Conservation (phyloP, 2,797 vertebrate genomes). For the Chrysocyon brachyurus region DNA sequence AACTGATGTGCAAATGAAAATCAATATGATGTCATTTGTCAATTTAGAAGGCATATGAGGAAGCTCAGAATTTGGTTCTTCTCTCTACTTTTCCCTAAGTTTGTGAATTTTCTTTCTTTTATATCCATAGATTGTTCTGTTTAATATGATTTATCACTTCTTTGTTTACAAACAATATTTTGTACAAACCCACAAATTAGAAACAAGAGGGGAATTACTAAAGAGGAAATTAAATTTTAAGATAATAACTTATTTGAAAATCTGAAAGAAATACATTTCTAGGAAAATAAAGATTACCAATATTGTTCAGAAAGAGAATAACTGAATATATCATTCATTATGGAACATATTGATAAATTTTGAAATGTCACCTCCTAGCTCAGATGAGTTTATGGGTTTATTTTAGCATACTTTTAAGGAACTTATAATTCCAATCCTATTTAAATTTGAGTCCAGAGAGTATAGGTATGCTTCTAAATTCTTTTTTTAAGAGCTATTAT, state of each 20-base stretch:
- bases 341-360: neutral
- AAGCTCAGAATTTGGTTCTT: neutral
- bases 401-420: neutral
- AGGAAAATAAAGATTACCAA: neutral
- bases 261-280: neutral
- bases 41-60: neutral
- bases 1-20: neutral
- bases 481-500: neutral
- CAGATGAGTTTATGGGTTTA: neutral
- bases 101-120: neutral
- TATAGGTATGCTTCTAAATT: neutral
- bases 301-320: conserved; percentile 34
- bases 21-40: neutral
- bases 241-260: neutral
- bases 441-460: conserved; percentile 24
- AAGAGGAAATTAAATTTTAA: conserved; percentile 39
- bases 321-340: neutral
- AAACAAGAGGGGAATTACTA: neutral
- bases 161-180: neutral
- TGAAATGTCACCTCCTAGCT: neutral
- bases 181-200: neutral
- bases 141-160: neutral
- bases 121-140: neutral
- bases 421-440: neutral
- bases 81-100: neutral